phyloP scores from a whole-genome alignment of 2,113 vertebrate genomes.

The Coptodon rendalli region DNA sequence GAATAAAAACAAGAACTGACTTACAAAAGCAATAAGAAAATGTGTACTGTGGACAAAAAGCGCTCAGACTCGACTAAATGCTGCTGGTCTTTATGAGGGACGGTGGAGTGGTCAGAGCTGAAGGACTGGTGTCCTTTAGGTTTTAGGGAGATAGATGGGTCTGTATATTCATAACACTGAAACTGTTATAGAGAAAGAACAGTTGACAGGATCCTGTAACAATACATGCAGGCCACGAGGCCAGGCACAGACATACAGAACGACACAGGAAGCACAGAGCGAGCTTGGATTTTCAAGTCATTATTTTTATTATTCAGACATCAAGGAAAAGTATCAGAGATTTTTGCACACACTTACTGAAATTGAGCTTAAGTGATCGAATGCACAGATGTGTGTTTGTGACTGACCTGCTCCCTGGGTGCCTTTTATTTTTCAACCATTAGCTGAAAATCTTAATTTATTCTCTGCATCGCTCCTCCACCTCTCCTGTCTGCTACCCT shows the following conservation, averaged over 20 bases:
- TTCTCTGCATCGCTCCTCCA: background rate
- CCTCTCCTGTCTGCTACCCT: background rate
- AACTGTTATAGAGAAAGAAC: background rate
- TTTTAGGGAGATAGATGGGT: background rate
- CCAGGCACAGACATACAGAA: background rate
- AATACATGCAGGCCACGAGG: background rate
- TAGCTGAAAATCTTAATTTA: background rate
- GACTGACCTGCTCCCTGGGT: accelerated
- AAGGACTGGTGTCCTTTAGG: background rate
- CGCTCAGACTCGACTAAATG: accelerated
- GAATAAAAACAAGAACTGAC: background rate
- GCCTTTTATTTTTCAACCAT: background rate
- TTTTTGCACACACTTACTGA: background rate
- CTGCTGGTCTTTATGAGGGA: background rate
- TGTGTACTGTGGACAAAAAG: background rate
- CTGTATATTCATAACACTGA: background rate
- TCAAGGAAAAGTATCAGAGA: background rate
- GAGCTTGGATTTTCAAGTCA: background rate
- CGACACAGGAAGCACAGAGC: accelerated
- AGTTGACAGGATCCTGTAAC: accelerated
- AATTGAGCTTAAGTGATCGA: background rate
- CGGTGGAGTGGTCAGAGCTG: background rate
- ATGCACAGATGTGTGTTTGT: background rate
- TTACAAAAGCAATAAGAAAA: background rate
- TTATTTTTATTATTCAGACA: background rate